A percentile compares a stretch with the other conserved stretches of the same genome.
Evolutionary conservation across 2,797 vertebrate genomes (phyloP).

Genomic region (Octomys mimax): DNA sequence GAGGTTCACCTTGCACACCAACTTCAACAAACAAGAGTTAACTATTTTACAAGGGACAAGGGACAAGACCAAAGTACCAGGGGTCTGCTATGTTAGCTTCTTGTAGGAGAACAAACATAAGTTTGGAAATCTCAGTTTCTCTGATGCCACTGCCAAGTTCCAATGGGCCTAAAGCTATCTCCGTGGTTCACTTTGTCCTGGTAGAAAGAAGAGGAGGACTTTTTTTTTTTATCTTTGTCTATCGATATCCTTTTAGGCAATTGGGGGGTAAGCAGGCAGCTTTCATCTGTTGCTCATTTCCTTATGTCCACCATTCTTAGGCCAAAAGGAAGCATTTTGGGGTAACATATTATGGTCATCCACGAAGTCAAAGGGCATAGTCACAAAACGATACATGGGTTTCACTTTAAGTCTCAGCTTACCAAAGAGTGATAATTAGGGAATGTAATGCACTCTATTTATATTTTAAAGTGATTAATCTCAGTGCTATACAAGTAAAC

Average conservation of each 20-base stretch:
- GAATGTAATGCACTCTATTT: not conserved
- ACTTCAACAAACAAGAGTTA: not conserved
- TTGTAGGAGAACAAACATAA: not conserved
- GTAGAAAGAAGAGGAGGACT: not conserved
- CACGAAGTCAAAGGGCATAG: not conserved
- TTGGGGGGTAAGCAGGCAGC: not conserved
- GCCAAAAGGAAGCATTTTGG: not conserved
- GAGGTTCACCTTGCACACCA: not conserved
- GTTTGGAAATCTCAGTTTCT: too few species aligned
- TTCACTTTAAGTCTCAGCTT: conserved; percentile 25
- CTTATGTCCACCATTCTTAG: too few species aligned
- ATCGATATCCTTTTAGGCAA: not conserved
- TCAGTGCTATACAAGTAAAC: not conserved
- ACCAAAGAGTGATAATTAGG: not conserved
- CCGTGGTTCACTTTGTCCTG: not conserved
- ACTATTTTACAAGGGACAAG: not conserved
- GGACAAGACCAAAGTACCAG: not conserved
- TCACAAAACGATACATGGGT: not conserved
- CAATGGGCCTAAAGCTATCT: not conserved
- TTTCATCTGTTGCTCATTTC: not conserved
- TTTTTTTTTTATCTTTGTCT: not conserved
- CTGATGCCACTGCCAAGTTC: too few species aligned
- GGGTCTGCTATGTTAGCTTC: too few species aligned
- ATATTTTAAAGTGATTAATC: not conserved
- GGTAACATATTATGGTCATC: not conserved